Evolutionary conservation across 2,888 invertebrate genomes (phyloP).

Genomic region (Augochlorella aurata): DNA sequence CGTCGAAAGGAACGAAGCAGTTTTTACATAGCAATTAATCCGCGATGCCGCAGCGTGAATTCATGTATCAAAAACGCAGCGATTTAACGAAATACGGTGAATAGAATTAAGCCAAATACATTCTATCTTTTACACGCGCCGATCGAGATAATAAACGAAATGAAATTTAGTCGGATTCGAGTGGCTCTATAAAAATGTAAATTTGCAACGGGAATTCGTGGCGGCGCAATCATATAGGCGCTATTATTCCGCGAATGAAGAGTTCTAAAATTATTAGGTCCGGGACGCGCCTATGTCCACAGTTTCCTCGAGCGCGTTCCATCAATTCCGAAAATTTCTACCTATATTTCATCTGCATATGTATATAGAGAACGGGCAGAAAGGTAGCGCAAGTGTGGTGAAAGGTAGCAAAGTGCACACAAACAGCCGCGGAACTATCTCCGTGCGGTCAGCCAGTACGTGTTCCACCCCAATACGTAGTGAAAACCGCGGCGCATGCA

Average conservation of each 20-base stretch:
- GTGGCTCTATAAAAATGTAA: not conserved
- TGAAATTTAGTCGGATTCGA: not conserved
- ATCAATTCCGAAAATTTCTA: slow-evolving; percentile 15
- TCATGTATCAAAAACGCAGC: not conserved
- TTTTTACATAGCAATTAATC: not conserved
- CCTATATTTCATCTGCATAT: slow-evolving; percentile 20
- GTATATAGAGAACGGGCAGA: not conserved
- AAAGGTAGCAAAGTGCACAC: slow-evolving; percentile 14
- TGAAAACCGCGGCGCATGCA: slow-evolving; percentile 31
- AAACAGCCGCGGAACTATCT: slow-evolving; percentile 18
- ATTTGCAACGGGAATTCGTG: not conserved
- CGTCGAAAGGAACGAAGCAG: not conserved
- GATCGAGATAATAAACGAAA: not conserved
- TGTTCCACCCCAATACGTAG: slow-evolving; percentile 10
- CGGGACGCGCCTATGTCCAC: not conserved
- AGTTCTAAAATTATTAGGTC: slow-evolving; percentile 15
- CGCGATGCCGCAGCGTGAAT: not conserved
- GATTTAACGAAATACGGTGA: not conserved
- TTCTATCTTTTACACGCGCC: not conserved
- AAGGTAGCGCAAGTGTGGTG: slow-evolving; percentile 6
- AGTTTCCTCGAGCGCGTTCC: slow-evolving; percentile 3
- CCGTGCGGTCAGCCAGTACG: slow-evolving; percentile 9
- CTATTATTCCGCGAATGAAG: not conserved
- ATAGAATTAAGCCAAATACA: not conserved
- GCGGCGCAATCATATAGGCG: not conserved